A percentile compares a stretch with the other conserved stretches of the same genome.
phyloP scores from a whole-genome alignment of 2,797 vertebrate species.

The Hoplostethus mediterraneus region DNA sequence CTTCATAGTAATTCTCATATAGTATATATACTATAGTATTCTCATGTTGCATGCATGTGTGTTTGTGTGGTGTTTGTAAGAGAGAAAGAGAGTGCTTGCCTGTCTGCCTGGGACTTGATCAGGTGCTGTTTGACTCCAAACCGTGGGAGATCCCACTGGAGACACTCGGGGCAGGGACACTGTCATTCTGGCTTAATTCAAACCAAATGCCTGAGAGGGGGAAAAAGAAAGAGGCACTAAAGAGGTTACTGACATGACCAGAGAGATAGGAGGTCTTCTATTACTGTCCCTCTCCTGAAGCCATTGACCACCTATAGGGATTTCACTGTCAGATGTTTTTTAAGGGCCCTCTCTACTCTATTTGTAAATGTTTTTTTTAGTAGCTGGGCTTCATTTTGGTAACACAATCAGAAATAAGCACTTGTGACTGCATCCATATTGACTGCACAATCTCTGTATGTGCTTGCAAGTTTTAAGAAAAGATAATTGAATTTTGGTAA shows the following conservation, averaged over 20 bases:
- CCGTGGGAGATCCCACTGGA: constrained; percentile 14
- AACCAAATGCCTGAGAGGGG: constrained; percentile 40
- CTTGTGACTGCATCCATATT: constrained; percentile 25
- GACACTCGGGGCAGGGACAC: constrained; percentile 21
- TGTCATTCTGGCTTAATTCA: constrained; percentile 50
- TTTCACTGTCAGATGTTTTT: background rate
- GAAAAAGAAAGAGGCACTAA: constrained; percentile 9
- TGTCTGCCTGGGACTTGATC: background rate
- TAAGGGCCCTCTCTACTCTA: constrained; percentile 9
- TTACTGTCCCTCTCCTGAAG: constrained; percentile 41
- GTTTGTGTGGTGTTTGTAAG: too few species aligned
- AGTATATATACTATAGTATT: too few species aligned
- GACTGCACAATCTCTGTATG: constrained; percentile 35
- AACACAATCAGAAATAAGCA: constrained; percentile 4
- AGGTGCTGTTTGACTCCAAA: constrained; percentile 14
- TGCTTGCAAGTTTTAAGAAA: constrained; percentile 21
- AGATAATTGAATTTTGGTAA: constrained; percentile 35
- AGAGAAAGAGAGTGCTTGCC: background rate
- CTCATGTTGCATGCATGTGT: too few species aligned
- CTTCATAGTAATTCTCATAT: too few species aligned
- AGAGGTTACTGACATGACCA: constrained; percentile 12
- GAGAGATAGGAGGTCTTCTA: constrained; percentile 40
- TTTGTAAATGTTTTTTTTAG: constrained; percentile 7
- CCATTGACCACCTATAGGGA: background rate
- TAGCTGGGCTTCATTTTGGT: constrained; percentile 9